Evolutionary conservation across 1,140 invertebrate genomes (phyloP).

Genomic region (Tenebrio molitor): DNA sequence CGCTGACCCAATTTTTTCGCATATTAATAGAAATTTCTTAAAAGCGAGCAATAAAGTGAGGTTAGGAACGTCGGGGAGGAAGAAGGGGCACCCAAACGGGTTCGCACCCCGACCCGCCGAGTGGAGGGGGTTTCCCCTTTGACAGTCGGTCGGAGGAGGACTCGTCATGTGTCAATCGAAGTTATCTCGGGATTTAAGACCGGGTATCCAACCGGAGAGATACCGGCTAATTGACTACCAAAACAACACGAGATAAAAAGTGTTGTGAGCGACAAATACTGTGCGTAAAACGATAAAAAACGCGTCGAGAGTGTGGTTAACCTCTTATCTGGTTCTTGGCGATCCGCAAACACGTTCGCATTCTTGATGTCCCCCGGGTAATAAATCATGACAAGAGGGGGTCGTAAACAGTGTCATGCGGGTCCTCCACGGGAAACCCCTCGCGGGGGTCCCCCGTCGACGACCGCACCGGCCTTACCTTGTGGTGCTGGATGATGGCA

Average conservation of each 20-base stretch:
- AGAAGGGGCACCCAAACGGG: no score
- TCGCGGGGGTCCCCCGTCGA: background rate
- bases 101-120: no score
- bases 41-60: no score
- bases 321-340: conserved; percentile 24
- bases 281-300: conserved; percentile 17
- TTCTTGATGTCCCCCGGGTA: background rate
- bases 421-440: conserved; percentile 23
- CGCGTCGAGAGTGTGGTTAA: conserved; percentile 23
- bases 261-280: conserved; percentile 1
- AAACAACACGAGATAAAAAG: conserved; percentile 29
- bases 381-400: background rate
- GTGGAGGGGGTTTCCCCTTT: no score
- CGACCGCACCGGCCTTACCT: conserved; percentile 66
- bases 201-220: no score
- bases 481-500: conserved; percentile 73
- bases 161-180: no score
- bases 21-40: no score
- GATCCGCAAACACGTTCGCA: conserved; percentile 20
- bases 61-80: no score
- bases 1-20: no score
- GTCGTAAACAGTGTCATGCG: background rate
- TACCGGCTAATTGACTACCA: no score
- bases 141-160: no score
- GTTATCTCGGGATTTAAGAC: no score